phyloP scores from a whole-genome alignment of 2,113 vertebrate species.

The Agelaius tricolor region DNA sequence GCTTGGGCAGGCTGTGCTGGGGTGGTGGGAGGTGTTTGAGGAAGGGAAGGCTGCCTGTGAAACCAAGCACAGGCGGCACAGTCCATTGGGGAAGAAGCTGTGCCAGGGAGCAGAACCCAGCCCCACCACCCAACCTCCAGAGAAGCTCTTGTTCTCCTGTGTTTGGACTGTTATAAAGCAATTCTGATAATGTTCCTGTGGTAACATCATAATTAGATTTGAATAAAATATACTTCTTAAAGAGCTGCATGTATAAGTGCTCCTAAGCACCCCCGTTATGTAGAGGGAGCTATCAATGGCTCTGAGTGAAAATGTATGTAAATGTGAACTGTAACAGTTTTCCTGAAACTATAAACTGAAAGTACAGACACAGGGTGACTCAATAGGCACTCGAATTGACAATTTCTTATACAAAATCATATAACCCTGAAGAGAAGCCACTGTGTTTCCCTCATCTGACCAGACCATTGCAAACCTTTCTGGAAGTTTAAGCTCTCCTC shows the following conservation, averaged over 20 bases:
- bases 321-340: not conserved
- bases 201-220: not conserved
- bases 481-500: not conserved
- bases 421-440: not conserved
- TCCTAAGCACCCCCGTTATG: not conserved
- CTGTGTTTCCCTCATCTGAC: not conserved
- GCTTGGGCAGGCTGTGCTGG: not conserved
- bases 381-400: not conserved
- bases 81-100: not conserved
- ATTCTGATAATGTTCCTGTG: not conserved
- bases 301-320: not conserved
- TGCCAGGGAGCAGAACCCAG: not conserved
- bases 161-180: not conserved
- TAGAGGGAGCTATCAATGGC: not conserved
- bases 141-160: not conserved
- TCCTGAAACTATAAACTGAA: not conserved
- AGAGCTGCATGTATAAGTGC: not conserved
- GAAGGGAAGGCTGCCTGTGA: not conserved
- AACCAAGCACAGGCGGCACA: accelerated
- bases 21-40: accelerated
- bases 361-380: not conserved
- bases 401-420: not conserved
- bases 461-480: not conserved
- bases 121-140: not conserved
- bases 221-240: not conserved